phyloP scores from a whole-genome alignment of 2,797 vertebrate species.

The Myotis findleyi region DNA sequence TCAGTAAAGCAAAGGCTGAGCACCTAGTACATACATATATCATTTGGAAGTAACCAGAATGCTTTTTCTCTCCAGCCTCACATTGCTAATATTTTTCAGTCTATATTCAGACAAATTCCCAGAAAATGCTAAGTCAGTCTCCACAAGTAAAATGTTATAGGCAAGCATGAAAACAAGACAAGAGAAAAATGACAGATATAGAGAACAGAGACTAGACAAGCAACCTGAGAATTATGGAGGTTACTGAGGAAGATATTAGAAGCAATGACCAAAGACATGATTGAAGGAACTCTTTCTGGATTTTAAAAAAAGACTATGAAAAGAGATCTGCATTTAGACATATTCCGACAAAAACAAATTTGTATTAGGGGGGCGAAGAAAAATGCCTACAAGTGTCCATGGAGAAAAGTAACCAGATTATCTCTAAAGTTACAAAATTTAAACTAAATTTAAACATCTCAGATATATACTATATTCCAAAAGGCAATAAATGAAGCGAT shows the following conservation, averaged over 20 bases:
- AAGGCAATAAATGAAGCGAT: background rate
- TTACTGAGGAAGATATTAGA: conserved; percentile 27
- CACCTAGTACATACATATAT: background rate
- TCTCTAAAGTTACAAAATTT: conserved; percentile 47
- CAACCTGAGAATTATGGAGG: background rate
- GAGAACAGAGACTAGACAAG: background rate
- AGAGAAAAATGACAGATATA: background rate
- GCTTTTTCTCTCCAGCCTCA: background rate
- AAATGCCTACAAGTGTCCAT: background rate
- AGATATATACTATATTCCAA: background rate
- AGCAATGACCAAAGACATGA: conserved; percentile 25
- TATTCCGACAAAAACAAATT: background rate
- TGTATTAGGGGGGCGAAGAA: background rate
- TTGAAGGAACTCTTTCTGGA: background rate
- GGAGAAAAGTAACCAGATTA: background rate
- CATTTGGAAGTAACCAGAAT: background rate
- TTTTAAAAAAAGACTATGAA: background rate
- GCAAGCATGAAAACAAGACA: background rate
- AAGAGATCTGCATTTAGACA: background rate
- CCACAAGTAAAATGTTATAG: background rate
- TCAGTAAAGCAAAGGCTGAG: background rate
- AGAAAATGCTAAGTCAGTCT: background rate
- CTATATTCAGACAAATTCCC: background rate
- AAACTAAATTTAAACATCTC: background rate
- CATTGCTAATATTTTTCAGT: background rate